Evolutionary conservation across 2,888 invertebrate genomes (phyloP).

Genomic region (Actias luna): DNA sequence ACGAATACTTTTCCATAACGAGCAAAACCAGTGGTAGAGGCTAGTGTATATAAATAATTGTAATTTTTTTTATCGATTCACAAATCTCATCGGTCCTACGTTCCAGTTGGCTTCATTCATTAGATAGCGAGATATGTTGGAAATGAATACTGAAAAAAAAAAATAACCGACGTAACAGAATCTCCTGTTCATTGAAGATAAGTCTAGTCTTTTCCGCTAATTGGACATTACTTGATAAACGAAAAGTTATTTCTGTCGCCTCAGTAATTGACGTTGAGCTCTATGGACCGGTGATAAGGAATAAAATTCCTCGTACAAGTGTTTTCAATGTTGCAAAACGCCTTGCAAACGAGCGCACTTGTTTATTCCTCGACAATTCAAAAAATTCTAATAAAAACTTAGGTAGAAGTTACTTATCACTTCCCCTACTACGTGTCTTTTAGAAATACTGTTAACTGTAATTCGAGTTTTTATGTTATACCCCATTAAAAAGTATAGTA

Average conservation of each 20-base stretch:
- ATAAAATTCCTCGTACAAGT: constrained; percentile 22
- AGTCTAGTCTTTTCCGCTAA: constrained; percentile 56
- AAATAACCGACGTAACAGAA: constrained; percentile 40
- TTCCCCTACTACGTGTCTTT: constrained; percentile 19
- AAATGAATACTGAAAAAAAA: constrained; percentile 36
- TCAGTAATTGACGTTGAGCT: not conserved
- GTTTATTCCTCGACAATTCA: constrained; percentile 41
- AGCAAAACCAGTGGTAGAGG: not conserved
- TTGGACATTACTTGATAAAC: constrained; percentile 51
- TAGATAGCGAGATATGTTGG: constrained; percentile 35
- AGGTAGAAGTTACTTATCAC: constrained; percentile 35
- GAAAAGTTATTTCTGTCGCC: constrained; percentile 8
- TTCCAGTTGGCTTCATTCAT: constrained; percentile 44
- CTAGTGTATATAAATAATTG: not conserved
- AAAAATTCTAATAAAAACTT: constrained; percentile 56
- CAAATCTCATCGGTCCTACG: constrained; percentile 28
- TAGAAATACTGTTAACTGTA: constrained; percentile 33
- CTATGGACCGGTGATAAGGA: constrained; percentile 25
- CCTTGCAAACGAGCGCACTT: constrained; percentile 22
- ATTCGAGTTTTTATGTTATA: not conserved
- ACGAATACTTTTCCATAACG: no score
- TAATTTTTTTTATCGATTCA: constrained; percentile 14
- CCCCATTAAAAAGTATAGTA: not conserved
- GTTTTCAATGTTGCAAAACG: not conserved
- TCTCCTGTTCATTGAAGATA: constrained; percentile 55